These are phyloP conservation scores for Ondatra zibethicus DNA, from an alignment of 2,113 vertebrate genomes.

Conservation along the genomic window DNA sequence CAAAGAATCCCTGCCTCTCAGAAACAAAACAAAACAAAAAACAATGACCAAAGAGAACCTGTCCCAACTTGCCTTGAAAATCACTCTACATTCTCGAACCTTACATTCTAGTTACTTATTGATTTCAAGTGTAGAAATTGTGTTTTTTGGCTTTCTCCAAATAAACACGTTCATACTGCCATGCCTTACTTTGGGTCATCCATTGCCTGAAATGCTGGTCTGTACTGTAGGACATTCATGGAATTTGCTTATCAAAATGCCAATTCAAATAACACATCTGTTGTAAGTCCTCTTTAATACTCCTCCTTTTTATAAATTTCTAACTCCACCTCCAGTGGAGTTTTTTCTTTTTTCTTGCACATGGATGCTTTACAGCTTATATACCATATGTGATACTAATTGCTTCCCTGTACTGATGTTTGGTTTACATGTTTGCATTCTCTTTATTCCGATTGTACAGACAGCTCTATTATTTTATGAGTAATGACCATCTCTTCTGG, in stretches of 20 bases:
- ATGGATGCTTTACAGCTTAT: neutral
- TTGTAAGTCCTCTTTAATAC: neutral
- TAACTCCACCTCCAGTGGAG: neutral
- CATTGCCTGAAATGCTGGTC: constrained; percentile 7
- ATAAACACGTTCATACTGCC: neutral
- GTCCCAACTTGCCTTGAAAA: neutral
- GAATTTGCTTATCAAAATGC: neutral
- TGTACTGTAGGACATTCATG: neutral
- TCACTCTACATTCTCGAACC: neutral
- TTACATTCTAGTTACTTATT: neutral
- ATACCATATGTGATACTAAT: neutral
- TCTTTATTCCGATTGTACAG: neutral
- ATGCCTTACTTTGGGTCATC: neutral
- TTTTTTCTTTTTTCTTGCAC: neutral
- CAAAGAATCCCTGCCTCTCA: neutral
- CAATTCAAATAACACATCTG: neutral
- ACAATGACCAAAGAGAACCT: neutral
- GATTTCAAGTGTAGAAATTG: neutral
- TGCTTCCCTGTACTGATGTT: neutral
- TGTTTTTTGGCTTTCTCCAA: neutral
- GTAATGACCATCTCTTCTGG: neutral
- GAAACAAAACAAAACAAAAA: neutral
- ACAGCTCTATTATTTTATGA: neutral
- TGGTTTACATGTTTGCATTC: constrained; percentile 18
- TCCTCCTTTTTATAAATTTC: neutral